Conservation (phyloP, 1,140 invertebrate species). For the Sinonovacula constricta region DNA sequence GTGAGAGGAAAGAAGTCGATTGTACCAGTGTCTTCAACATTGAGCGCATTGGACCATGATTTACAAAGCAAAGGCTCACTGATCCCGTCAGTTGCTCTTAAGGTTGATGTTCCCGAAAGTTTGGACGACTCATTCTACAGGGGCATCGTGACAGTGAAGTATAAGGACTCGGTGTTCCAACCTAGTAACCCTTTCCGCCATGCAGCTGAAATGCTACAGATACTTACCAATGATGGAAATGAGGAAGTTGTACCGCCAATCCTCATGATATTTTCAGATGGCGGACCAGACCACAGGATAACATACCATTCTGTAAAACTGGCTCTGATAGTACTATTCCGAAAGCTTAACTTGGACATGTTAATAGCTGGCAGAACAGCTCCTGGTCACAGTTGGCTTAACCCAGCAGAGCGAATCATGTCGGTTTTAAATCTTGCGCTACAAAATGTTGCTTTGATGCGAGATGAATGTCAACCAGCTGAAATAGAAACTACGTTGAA, state of each 20-base stretch:
- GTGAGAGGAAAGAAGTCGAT: slow-evolving; percentile 45
- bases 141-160: slow-evolving; percentile 28
- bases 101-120: slow-evolving; percentile 43
- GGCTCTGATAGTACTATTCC: slow-evolving; percentile 47
- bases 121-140: slow-evolving; percentile 37
- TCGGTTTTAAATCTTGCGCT: slow-evolving; percentile 47
- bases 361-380: slow-evolving; percentile 49
- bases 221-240: neutral
- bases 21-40: slow-evolving; percentile 28
- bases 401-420: slow-evolving; percentile 58
- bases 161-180: slow-evolving; percentile 54
- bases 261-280: slow-evolving; percentile 45
- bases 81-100: slow-evolving; percentile 36
- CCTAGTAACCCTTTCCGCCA: slow-evolving; percentile 37
- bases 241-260: neutral
- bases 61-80: slow-evolving; percentile 24
- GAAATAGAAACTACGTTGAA: slow-evolving; percentile 26
- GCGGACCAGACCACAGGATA: slow-evolving; percentile 51
- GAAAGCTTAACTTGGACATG: slow-evolving; percentile 39
- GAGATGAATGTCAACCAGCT: slow-evolving; percentile 12
- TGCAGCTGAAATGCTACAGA: slow-evolving; percentile 7
- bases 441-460: slow-evolving; percentile 41
- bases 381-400: slow-evolving; percentile 48
- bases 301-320: slow-evolving; percentile 52
- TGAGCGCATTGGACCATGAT: slow-evolving; percentile 51